Percentiles rank a stretch among this genome's conserved stretches.
phyloP scores from a whole-genome alignment of 2,113 vertebrate species.

The Tympanuchus pallidicinctus region DNA sequence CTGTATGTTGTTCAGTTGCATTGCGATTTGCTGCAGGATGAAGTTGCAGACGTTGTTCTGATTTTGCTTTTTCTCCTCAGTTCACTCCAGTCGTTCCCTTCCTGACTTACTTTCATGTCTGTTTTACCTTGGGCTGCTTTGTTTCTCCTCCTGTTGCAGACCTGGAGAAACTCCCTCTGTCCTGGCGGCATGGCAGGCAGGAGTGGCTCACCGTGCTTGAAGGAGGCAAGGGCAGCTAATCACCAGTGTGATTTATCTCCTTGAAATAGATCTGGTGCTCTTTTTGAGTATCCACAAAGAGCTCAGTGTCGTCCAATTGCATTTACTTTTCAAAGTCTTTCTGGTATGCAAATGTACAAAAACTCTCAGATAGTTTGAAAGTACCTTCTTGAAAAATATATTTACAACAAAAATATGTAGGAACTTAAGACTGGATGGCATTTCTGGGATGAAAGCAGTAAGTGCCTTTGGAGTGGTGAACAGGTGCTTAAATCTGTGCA shows the following conservation, averaged over 20 bases:
- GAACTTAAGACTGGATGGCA: neutral
- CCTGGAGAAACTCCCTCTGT: neutral
- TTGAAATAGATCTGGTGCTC: neutral
- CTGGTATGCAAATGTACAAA: neutral
- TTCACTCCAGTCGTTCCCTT: neutral
- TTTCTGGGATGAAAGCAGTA: neutral
- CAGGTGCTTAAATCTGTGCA: neutral
- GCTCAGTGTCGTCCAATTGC: conserved; percentile 15
- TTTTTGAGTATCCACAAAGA: conserved; percentile 22
- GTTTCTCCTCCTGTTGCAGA: neutral
- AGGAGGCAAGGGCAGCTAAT: neutral
- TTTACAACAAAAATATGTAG: neutral
- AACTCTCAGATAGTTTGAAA: neutral
- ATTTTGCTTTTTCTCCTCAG: neutral
- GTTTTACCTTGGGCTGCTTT: neutral
- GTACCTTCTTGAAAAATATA: neutral
- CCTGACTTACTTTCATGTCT: neutral
- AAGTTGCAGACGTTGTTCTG: neutral
- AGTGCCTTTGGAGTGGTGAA: neutral
- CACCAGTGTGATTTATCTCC: conserved; percentile 11
- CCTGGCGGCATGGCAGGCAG: neutral
- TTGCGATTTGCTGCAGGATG: neutral
- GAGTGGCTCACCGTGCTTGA: neutral
- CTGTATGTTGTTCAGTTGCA: rapidly evolving
- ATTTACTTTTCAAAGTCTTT: neutral